Evolutionary conservation across 2,797 vertebrate genomes (phyloP), one percentile per base, ranked within the genome.

Genomic region (Pangasius sanitwongsei): DNA sequence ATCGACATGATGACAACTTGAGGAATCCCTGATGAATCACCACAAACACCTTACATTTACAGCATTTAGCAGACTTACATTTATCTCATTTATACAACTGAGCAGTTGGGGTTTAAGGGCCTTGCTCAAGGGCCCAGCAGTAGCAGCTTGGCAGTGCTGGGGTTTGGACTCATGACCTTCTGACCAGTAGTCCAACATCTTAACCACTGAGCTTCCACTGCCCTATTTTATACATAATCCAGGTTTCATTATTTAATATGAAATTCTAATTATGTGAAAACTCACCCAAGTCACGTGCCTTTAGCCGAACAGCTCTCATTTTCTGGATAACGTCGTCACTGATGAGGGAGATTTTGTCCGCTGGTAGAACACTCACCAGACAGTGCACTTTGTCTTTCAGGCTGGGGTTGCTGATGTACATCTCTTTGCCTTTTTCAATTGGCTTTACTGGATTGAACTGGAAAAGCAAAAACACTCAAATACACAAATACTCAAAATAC

Each of bases 1-100:
- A 31, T 61, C 6, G 90, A 31, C 86, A 91, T 88, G 67, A 91
- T 20, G 25, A 89, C 7, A 6, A 83, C 78, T 83, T 91, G 86
- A 23, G 90, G 90, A 50, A 91, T 89, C 7, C 18, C 90, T 91
- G 69, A 31, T 12, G 8, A 67, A 69, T 16, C 74, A 77, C 0
- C 44, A 77, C 5, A n/a, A 48, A n/a, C 4, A 11, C 34, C 34
- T 34, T 34, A 34, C 34, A 34, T 34, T 34, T 34, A 34, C 34
- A 34, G 34, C 34, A 34, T 34, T 34, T 34, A 34, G 34, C 34
- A 34, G 34, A 1, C 34, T 34, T 34, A 34, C 34, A 34, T 34
- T 34, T 34, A 34, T 34, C 34, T 34, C 34, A 34, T 34, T 34
- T 34, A 34, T 34, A 34, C 34, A 34, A 34, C 34, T 34, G 34